phyloP scores from a whole-genome alignment of 2,888 invertebrate genomes.

The Eupithecia abbreviata region DNA sequence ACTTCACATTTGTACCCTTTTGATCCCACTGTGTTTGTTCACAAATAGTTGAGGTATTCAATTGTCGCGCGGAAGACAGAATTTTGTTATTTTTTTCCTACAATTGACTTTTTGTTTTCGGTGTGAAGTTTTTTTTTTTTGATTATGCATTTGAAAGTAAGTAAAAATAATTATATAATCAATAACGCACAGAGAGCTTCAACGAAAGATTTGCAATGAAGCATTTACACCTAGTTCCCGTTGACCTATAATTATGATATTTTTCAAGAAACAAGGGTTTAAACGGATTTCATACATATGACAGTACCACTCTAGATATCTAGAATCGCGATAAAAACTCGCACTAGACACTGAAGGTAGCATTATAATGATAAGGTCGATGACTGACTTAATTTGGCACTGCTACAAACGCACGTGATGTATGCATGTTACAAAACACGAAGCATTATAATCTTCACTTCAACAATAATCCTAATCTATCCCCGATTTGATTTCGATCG shows the following conservation, averaged over 20 bases:
- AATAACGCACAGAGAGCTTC: too few relatives aligned
- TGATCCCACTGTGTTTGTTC: not conserved
- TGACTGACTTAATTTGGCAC: not conserved
- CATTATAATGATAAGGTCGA: not conserved
- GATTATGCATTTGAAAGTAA: too few relatives aligned
- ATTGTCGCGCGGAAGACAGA: not conserved
- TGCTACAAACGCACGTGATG: not conserved
- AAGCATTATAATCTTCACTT: not conserved
- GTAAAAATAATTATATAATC: too few relatives aligned
- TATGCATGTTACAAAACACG: not conserved
- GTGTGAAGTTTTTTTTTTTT: too few relatives aligned
- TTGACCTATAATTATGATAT: too few relatives aligned
- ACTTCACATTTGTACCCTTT: not conserved
- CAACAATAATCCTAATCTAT: not conserved
- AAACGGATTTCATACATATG: not conserved
- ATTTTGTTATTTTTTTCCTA: not conserved
- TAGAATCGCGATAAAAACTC: slow-evolving; percentile 1
- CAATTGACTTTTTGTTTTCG: not conserved
- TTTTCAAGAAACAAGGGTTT: too few relatives aligned
- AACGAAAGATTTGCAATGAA: too few relatives aligned
- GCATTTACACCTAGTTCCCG: too few relatives aligned
- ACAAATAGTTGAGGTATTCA: not conserved
- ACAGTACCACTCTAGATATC: not conserved
- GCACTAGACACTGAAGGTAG: not conserved
- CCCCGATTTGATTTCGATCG: not conserved